phyloP scores from a whole-genome alignment of 2,113 vertebrate genomes.

The Eidolon helvum region DNA sequence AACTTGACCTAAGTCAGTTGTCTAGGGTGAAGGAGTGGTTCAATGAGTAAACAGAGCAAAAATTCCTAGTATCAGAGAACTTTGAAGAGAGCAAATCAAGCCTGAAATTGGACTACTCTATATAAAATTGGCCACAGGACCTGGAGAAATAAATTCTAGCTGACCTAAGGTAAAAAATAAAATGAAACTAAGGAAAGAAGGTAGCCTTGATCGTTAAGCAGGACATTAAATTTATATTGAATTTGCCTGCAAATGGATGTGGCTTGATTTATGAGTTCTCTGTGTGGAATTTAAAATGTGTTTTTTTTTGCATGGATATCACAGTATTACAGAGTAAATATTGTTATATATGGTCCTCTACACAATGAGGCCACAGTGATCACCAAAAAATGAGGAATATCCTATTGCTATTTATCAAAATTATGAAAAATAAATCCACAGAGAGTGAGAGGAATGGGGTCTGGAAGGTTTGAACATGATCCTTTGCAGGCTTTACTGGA shows the following conservation, averaged over 20 bases:
- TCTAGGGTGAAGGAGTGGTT: not conserved
- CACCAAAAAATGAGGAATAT: not conserved
- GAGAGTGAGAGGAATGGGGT: not conserved
- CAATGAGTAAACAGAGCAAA: slow-evolving; percentile 29
- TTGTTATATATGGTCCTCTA: not conserved
- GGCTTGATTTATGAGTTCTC: not conserved
- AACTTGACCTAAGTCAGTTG: not conserved
- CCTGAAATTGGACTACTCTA: slow-evolving; percentile 28
- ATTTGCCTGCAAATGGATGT: not conserved
- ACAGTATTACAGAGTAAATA: not conserved
- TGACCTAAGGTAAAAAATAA: not conserved
- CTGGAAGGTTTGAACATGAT: not conserved
- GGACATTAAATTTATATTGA: not conserved
- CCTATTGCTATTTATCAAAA: not conserved
- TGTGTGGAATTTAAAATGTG: not conserved
- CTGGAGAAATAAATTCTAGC: not conserved
- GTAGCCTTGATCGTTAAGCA: not conserved
- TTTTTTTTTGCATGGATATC: not conserved
- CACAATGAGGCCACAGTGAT: not conserved
- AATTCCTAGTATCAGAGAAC: not conserved
- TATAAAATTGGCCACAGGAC: not conserved
- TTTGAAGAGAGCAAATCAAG: slow-evolving; percentile 15
- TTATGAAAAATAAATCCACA: not conserved
- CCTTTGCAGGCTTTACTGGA: rapidly evolving
- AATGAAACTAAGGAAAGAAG: not conserved